These are phyloP conservation scores for Phycodurus eques DNA, from an alignment of 2,113 vertebrate species.

Conservation along the genomic window DNA sequence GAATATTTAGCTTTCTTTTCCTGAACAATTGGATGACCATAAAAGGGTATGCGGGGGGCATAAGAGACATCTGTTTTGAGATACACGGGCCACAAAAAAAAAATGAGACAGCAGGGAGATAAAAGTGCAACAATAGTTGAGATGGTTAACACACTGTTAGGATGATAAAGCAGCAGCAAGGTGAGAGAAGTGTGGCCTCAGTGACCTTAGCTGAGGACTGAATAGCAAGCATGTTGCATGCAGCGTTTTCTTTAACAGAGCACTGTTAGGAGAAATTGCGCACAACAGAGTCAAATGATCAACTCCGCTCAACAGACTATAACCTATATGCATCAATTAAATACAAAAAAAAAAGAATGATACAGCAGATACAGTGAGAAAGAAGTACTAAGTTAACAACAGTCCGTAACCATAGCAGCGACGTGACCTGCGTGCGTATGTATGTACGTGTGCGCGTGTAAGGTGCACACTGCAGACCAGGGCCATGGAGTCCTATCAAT, in stretches of 20 bases:
- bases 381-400: too few relatives aligned
- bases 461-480: too few relatives aligned
- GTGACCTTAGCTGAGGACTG: background rate
- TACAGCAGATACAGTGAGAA: too few relatives aligned
- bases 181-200: background rate
- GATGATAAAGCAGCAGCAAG: background rate
- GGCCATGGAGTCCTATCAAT: too few relatives aligned
- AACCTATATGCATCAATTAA: too few relatives aligned
- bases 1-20: slow-evolving; percentile 51
- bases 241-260: background rate
- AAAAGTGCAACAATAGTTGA: slow-evolving; percentile 20
- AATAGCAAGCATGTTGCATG: background rate
- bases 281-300: background rate
- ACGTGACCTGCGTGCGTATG: too few relatives aligned
- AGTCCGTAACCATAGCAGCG: too few relatives aligned
- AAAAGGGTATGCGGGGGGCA: slow-evolving; percentile 35
- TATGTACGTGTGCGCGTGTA: too few relatives aligned
- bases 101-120: slow-evolving; percentile 27
- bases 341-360: too few relatives aligned
- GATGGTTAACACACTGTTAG: slow-evolving; percentile 4
- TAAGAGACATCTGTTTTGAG: slow-evolving; percentile 21
- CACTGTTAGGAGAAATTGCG: background rate
- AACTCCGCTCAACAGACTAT: background rate
- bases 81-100: slow-evolving; percentile 31
- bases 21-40: slow-evolving; percentile 47